phyloP scores from a whole-genome alignment of 2,113 vertebrate species.

The Ptyas mucosa region DNA sequence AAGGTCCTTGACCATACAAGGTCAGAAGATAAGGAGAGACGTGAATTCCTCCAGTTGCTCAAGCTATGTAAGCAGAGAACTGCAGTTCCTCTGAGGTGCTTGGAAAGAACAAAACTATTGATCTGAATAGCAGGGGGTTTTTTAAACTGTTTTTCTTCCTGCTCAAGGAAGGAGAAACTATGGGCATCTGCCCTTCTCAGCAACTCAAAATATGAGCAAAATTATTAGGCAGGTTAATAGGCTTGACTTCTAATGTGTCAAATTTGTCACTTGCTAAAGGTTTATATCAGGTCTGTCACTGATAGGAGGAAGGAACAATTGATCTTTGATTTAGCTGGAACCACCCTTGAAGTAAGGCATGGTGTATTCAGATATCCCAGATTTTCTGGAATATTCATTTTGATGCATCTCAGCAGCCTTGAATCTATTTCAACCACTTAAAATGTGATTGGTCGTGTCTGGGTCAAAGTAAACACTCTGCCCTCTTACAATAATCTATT shows the following conservation, averaged over 20 bases:
- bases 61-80: not conserved
- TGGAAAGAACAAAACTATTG: constrained; percentile 49
- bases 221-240: constrained; percentile 41
- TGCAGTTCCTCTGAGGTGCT: constrained; percentile 18
- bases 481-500: not conserved
- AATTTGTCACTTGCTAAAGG: not conserved
- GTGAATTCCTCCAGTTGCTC: constrained; percentile 15
- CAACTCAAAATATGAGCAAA: constrained; percentile 31
- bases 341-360: not conserved
- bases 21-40: not conserved
- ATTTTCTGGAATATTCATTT: not conserved
- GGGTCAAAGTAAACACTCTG: not conserved
- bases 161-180: constrained; percentile 24
- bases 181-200: constrained; percentile 12
- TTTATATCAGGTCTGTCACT: constrained; percentile 25
- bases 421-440: not conserved
- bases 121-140: constrained; percentile 12
- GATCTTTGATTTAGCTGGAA: constrained; percentile 19
- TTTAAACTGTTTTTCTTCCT: not conserved
- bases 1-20: too few species aligned
- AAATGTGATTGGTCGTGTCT: not conserved
- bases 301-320: constrained; percentile 21
- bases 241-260: constrained; percentile 4
- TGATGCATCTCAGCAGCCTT: not conserved
- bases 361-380: not conserved